Evolutionary conservation across 2,113 vertebrate species (phyloP).

Genomic region (cattle (Bos taurus)): ARS-UCD2.0 NC_037357.1:74916001-74916500

Average conservation of each 20-base stretch:
- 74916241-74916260: background rate
- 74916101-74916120: background rate
- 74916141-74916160: background rate
- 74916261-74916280: background rate
- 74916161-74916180: background rate
- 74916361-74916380: slow-evolving; percentile 77
- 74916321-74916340: slow-evolving; percentile 72
- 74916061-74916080: background rate
- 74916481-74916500: slow-evolving; percentile 61
- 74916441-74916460: slow-evolving; percentile 79
- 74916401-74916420: slow-evolving; percentile 83
- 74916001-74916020: slow-evolving; percentile 55
- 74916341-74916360: slow-evolving; percentile 75
- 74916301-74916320: background rate
- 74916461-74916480: slow-evolving; percentile 38
- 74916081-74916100: background rate
- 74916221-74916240: background rate
- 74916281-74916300: background rate
- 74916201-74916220: background rate
- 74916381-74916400: slow-evolving; percentile 75
- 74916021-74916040: slow-evolving; percentile 37
- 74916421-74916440: slow-evolving; percentile 75
- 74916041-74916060: slow-evolving; percentile 28
- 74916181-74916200: background rate
- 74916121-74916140: slow-evolving; percentile 14